Base-by-base conservation (phyloP, 2,113 vertebrate genomes). In the Apteryx owenii region DNA sequence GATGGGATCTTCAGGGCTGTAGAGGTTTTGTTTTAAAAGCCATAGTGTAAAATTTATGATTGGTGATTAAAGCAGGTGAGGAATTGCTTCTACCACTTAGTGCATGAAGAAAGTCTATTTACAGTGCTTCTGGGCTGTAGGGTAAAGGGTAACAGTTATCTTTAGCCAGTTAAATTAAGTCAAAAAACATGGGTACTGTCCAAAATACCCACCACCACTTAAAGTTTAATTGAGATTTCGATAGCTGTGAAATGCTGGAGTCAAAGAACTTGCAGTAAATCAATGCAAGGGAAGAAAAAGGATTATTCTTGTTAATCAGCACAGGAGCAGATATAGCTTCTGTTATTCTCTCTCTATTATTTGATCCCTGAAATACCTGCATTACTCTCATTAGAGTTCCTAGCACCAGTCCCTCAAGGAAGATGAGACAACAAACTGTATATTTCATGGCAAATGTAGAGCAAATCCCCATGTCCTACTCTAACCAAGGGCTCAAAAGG, bases 301-400 rank as follows among this genome's bases (percentile, higher is more conserved):
- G 82, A 93, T 90, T 69, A 81, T 64, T 93, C 61, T 77, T 86
- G 50, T 94, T 95, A 96, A 86, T 92, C 83, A 92, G 62, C 60
- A 9, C 4, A 88, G 68, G 7, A 79, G 28, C 72, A 93, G 95
- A 88, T 85, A 82, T 2, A 12, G 64, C 70, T 91, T 92, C 69
- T 86, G 75, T 85, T 53, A 7, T 81, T 85, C 51, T 79, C 54
- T 78, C 80, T 91, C 23, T 89, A 80, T 90, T 93, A 90, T 90
- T 89, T 79, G 71, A 72, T 89, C 54, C 60, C 61, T 81, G 78
- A 96, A 96, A 97, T 95, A 94, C 69, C 65, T 58, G 25, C 90
- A 51, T 87, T 71, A 88, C 53, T 86, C 81, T 46, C 70, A 36
- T 51, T 42, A 31, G 84, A 89, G 40, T 73, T 96, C 38, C 69